Percentiles rank a stretch among this genome's conserved stretches.
These are phyloP conservation scores for Pammene fasciana DNA, from an alignment of 2,888 invertebrate genomes.

Conservation along the genomic window DNA sequence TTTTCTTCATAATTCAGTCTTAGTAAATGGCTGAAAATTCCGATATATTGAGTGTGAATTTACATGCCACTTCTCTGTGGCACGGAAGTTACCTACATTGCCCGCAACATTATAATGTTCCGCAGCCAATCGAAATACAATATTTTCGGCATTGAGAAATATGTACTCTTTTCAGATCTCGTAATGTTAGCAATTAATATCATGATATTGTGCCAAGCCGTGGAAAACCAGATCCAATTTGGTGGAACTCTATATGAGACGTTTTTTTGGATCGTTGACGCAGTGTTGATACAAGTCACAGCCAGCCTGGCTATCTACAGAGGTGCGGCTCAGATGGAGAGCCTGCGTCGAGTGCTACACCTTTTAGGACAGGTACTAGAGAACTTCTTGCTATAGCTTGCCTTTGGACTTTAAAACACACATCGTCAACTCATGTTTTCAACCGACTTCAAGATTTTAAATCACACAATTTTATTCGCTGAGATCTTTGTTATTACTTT, in stretches of 20 bases:
- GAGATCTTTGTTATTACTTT: too few relatives aligned
- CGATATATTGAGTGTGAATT: too few relatives aligned
- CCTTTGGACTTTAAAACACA: too few relatives aligned
- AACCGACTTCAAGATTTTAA: too few relatives aligned
- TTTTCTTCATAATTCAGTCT: too few relatives aligned
- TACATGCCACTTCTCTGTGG: too few relatives aligned
- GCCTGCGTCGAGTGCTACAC: slow-evolving; percentile 46
- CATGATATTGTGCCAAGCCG: slow-evolving; percentile 36
- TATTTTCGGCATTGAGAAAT: background rate
- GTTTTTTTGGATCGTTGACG: slow-evolving; percentile 46
- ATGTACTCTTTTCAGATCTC: slow-evolving; percentile 43
- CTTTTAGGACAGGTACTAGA: slow-evolving; percentile 51
- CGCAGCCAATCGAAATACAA: too few relatives aligned
- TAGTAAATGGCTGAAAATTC: too few relatives aligned
- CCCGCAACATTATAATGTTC: too few relatives aligned
- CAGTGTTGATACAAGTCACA: slow-evolving; percentile 42
- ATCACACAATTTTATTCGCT: too few relatives aligned
- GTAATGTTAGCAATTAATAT: slow-evolving; percentile 37
- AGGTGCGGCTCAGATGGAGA: slow-evolving; percentile 46
- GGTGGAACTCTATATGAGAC: slow-evolving; percentile 36
- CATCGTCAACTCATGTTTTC: too few relatives aligned
- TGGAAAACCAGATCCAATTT: slow-evolving; percentile 39
- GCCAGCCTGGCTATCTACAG: slow-evolving; percentile 39
- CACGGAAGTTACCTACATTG: too few relatives aligned
- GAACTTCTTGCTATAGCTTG: background rate